phyloP scores from a whole-genome alignment of 1,140 invertebrate genomes.

The Helicoverpa zea region DNA sequence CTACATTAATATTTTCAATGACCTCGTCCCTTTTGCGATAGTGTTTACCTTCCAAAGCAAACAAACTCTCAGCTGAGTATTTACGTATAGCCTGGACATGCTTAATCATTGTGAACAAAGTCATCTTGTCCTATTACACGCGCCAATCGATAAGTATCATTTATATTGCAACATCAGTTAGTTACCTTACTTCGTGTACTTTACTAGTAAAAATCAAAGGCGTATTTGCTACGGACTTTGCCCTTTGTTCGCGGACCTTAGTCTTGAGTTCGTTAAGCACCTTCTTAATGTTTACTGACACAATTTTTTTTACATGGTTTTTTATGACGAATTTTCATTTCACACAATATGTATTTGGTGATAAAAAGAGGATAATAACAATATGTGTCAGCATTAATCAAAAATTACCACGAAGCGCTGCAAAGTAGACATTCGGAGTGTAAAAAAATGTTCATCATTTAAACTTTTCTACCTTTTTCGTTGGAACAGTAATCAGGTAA shows the following conservation, averaged over 20 bases:
- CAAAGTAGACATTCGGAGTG: too few species aligned
- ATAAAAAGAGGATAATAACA: too few species aligned
- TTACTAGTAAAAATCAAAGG: conserved; percentile 1
- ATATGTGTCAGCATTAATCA: too few species aligned
- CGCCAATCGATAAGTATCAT: conserved; percentile 21
- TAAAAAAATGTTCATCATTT: too few species aligned
- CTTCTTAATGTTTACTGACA: neutral
- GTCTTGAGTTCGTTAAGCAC: conserved; percentile 2
- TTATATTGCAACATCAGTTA: conserved; percentile 25
- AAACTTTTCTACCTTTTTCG: neutral
- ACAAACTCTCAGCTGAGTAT: neutral
- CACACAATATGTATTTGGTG: too few species aligned
- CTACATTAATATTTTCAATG: too few species aligned
- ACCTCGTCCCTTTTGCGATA: neutral
- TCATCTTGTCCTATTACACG: conserved; percentile 3
- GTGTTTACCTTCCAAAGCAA: neutral
- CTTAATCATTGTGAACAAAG: conserved; percentile 12
- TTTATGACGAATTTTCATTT: too few species aligned
- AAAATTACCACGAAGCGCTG: too few species aligned
- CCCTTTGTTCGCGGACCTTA: neutral
- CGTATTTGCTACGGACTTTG: neutral
- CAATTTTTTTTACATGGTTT: neutral
- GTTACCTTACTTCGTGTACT: neutral
- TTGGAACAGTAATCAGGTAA: neutral
- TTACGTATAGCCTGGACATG: neutral